Evolutionary conservation across 2,797 vertebrate species (phyloP), one percentile per base, ranked within the genome.

Genomic region (Scyliorhinus canicula): DNA sequence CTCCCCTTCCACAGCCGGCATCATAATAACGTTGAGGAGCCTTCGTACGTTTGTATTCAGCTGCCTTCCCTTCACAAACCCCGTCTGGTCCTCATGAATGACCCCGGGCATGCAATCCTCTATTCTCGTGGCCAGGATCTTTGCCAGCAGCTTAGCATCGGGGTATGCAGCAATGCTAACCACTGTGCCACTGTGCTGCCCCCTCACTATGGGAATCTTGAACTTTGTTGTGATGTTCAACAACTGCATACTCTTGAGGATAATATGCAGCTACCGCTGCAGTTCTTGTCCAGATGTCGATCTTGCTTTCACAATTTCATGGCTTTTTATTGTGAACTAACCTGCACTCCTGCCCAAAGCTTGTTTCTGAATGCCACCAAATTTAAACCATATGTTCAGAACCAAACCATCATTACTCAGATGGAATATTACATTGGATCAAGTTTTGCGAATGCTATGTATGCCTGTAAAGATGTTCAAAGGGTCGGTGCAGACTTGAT

Each of bases 281-380:
- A 99, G 97, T 99, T 99, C 96, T 97, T 99, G 88, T 99, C 99
- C 96, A 98, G 99, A 95, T 99, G 99, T 96, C 99, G 99, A 0
- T 98, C 99, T 0, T 99, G 99, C 96, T 99, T 98, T 97, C 98
- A 98, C 97, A 99, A 99, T 96, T 97, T 99, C 95, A 97, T 99
- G 97, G 99, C 97, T 96, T 97, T 99, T 86, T 99, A 99, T 97
- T 99, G 99, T 95, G 99, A 99, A 96, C 97, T 99, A 95, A 99
- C 98, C 0, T 99, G 99, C 97, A 99, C 99, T 97, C 98, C 99
- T 40, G 96, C 96, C 95, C 99, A 99, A 96, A 98, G 98, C 96
- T 96, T 97, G 95, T 99, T 99, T 96, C 96, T 99, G 96, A 98
- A 98, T 0, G 96, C 97, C 96, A 99, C 98, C 7, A 60, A 96